These are phyloP conservation scores for Gila robusta DNA, from an alignment of 2,797 vertebrate species.

Conservation along the genomic window DNA sequence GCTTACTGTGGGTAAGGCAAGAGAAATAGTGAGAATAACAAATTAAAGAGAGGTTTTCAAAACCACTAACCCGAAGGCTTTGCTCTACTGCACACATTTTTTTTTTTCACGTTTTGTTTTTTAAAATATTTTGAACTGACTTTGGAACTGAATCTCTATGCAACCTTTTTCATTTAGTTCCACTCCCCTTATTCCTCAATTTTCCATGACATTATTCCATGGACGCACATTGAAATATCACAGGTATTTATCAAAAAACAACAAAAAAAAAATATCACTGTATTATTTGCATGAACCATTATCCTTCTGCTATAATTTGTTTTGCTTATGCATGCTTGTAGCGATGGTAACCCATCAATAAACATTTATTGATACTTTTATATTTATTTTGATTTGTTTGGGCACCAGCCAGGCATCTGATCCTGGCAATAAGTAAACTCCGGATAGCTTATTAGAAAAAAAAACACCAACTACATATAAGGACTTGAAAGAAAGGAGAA, in stretches of 20 bases:
- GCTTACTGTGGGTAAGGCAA: neutral
- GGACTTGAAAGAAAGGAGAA: too few species aligned
- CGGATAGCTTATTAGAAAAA: too few species aligned
- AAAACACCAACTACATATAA: too few species aligned
- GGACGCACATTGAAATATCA: neutral
- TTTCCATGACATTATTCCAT: neutral
- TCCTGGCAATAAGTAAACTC: too few species aligned
- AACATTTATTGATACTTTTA: too few species aligned
- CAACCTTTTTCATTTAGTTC: neutral
- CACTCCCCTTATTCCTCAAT: neutral
- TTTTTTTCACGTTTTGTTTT: neutral
- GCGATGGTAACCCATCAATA: too few species aligned
- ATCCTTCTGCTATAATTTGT: neutral
- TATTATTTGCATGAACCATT: too few species aligned
- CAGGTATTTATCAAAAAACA: neutral
- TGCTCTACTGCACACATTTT: neutral
- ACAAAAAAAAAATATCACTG: neutral
- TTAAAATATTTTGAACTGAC: neutral
- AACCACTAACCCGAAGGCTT: neutral
- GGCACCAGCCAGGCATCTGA: too few species aligned
- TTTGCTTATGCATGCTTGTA: neutral
- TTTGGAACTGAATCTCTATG: neutral
- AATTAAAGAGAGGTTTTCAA: constrained; percentile 1
- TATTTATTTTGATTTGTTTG: too few species aligned
- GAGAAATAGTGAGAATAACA: neutral